A percentile compares a stretch with the other conserved stretches of the same genome.
Conservation (phyloP, 2,113 vertebrate genomes). For the Hippocampus barbouri region DNA sequence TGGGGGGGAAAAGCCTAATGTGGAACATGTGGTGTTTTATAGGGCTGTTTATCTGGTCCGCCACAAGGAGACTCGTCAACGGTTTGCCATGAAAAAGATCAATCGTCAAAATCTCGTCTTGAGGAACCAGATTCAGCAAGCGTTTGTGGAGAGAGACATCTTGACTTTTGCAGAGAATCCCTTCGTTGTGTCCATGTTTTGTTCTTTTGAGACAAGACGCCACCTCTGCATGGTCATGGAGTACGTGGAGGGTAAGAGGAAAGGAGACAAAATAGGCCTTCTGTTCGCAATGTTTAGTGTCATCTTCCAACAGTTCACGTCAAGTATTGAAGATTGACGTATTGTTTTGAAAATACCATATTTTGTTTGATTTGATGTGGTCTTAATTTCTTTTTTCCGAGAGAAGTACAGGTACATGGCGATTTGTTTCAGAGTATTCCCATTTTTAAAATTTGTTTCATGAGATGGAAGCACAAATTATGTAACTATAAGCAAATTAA, state of each 20-base stretch:
- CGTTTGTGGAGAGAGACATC: conserved; percentile 96
- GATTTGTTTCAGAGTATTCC: no score
- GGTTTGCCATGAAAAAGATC: conserved; percentile 98
- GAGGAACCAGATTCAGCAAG: conserved; percentile 98
- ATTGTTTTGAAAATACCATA: no score
- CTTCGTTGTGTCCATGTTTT: conserved; percentile 98
- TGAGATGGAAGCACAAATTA: no score
- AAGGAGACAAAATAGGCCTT: not conserved
- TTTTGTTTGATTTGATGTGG: no score
- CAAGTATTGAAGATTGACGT: not conserved
- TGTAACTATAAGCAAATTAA: no score
- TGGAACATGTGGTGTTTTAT: conserved; percentile 6
- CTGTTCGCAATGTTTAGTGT: not conserved
- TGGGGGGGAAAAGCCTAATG: not conserved
- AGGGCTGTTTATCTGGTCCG: conserved; percentile 94
- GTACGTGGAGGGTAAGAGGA: conserved; percentile 89
- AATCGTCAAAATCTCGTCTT: conserved; percentile 96
- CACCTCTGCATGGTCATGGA: conserved; percentile 99
- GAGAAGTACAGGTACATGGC: no score
- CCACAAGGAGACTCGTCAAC: conserved; percentile 88
- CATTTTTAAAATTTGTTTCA: no score
- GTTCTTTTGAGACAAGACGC: conserved; percentile 91
- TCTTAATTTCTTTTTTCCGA: no score
- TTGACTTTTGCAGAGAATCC: conserved; percentile 96
- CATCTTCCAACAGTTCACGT: not conserved